Percentiles rank a stretch among this genome's conserved stretches.
phyloP scores from a whole-genome alignment of 1,140 invertebrate genomes.

The Pentalonia nigronervosa region DNA sequence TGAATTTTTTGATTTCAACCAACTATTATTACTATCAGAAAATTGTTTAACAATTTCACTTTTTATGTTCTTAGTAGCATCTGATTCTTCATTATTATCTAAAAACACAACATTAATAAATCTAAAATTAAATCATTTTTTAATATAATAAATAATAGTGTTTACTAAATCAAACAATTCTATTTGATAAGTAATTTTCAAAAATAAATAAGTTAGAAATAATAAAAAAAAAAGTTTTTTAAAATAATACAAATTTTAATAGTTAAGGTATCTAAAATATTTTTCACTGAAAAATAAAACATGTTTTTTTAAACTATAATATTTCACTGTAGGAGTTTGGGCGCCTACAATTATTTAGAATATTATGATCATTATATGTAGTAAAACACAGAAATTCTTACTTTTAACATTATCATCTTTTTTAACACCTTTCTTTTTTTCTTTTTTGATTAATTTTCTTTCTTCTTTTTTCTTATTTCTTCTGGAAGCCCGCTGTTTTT shows the following conservation, averaged over 20 bases:
- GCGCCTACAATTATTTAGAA: background rate
- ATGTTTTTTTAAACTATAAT: background rate
- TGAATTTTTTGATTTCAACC: conserved; percentile 71
- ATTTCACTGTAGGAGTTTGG: background rate
- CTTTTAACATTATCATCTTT: conserved; percentile 62
- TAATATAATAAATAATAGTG: background rate
- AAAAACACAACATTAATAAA: conserved; percentile 2
- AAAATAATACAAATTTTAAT: background rate
- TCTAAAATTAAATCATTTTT: background rate
- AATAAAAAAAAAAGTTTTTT: background rate
- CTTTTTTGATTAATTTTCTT: conserved; percentile 61
- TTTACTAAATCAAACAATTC: background rate
- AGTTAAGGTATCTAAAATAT: background rate
- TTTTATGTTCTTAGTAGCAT: conserved; percentile 31
- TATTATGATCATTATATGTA: background rate
- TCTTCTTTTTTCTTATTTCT: conserved; percentile 68
- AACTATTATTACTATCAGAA: conserved; percentile 74
- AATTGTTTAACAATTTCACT: conserved; percentile 65
- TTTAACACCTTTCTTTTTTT: conserved; percentile 61
- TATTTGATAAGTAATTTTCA: background rate
- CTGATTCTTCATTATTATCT: conserved; percentile 24
- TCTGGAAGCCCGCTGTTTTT: conserved; percentile 73
- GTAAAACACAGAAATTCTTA: conserved; percentile 45
- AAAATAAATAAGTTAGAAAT: background rate
- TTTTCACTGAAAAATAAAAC: background rate